Conservation (phyloP, 2,113 vertebrate genomes). For the Butorides virescens region DNA sequence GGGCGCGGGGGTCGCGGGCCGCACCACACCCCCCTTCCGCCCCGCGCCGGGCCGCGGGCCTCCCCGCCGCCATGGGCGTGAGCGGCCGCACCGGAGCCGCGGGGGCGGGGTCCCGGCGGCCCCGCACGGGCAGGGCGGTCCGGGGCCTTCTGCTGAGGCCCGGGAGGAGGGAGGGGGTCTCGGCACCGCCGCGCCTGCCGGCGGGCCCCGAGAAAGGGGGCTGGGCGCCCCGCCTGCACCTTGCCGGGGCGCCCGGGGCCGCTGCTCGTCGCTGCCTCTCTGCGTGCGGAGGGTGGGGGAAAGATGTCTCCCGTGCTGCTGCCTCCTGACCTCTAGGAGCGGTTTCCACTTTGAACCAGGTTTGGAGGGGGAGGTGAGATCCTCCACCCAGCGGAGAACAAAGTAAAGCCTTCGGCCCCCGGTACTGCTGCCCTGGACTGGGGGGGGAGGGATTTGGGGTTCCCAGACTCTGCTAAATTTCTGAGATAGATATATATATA, state of each 20-base stretch:
- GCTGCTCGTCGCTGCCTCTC: neutral
- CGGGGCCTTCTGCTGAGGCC: neutral
- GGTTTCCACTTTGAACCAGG: neutral
- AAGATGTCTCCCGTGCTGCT: neutral
- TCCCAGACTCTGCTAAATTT: neutral
- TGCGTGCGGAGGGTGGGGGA: neutral
- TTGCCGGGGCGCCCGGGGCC: neutral
- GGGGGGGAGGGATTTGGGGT: neutral
- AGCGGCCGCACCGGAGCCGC: neutral
- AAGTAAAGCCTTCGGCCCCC: neutral
- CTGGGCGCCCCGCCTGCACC: neutral
- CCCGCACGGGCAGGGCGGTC: neutral
- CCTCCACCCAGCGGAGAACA: neutral
- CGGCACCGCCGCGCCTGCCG: neutral
- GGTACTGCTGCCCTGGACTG: rapidly evolving
- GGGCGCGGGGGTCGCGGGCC: neutral
- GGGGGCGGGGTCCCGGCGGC: neutral
- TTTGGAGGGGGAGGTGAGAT: neutral
- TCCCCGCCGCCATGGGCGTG: neutral
- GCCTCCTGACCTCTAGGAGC: neutral
- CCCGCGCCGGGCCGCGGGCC: neutral
- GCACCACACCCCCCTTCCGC: neutral
- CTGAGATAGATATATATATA: too few species aligned
- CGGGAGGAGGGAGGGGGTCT: neutral
- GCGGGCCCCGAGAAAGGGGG: neutral